Base-by-base conservation (phyloP, 2,113 vertebrate species). In the Spermophilus dauricus region DNA sequence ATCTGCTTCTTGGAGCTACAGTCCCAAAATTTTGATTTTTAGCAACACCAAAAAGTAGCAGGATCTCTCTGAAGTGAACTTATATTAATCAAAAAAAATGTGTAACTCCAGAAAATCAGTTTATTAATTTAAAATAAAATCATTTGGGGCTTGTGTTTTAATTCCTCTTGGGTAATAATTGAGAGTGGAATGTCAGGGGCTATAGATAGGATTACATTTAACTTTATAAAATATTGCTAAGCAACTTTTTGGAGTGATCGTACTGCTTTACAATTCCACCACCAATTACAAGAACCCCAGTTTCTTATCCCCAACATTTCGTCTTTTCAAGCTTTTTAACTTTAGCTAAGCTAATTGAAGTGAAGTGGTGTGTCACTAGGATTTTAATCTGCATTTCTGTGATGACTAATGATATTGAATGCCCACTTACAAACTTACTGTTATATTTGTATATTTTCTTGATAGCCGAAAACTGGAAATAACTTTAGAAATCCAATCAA, bases 371-470 rank as follows among this genome's bases (percentile, higher is more conserved):
- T 83, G 65, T 69, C n/a, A 26, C 42, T 63, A 51, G 32, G 18
- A n/a, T 34, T 58, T 88, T 75, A 75, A 67, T 87, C 81, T 82
- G 39, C 61, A 82, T 67, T 84, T 96, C 39, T 45, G 20, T 84
- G 48, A 34, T 61, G 45, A 51, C 18, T 84, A 63, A 51, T 72
- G 39, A 83, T 42, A 42, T 89, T 78, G 45, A 51, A 77, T 63
- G 85, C 32, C 20, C 34, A 30, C 61, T 63, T n/a, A n/a, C n/a
- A 11, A 80, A 70, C 28, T 72, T 84, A 76, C 51, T 72, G 37
- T 53, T 78, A 63, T 70, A 85, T 63, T 48, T 24, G 42, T 24
- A 22, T 75, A 20, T 83, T 67, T 53, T 77, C 72, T 72, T 89
- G 89, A 45, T 58, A 86, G n/a, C 17, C 12, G 8, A 24, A 70